Evolutionary conservation across 2,888 invertebrate species (phyloP).

Genomic region (Lomographa bimaculata): DNA sequence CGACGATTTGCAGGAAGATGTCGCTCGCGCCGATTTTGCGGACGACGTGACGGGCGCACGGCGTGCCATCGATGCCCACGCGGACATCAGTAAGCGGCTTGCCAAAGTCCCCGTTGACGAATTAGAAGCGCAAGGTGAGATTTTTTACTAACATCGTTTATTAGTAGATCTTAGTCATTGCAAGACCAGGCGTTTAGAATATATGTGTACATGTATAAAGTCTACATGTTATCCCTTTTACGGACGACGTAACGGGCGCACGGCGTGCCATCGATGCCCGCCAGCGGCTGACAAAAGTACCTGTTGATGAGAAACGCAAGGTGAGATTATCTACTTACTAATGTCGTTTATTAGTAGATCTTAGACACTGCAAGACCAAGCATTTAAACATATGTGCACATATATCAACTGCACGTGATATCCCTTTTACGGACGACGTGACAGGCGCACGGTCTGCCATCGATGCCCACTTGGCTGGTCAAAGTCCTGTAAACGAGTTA

Average conservation of each 20-base stretch:
- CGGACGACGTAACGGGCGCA: slow-evolving; percentile 96
- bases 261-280: slow-evolving; percentile 96
- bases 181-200: too few species aligned
- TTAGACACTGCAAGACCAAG: too few species aligned
- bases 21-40: slow-evolving; percentile 96
- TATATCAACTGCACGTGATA: too few species aligned
- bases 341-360: too few species aligned
- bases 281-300: slow-evolving; percentile 95
- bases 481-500: slow-evolving; percentile 97
- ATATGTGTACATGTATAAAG: too few species aligned
- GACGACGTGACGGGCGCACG: slow-evolving; percentile 97
- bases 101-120: slow-evolving; percentile 97
- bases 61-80: slow-evolving; percentile 95
- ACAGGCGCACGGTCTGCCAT: slow-evolving; percentile 95
- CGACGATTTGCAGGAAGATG: slow-evolving; percentile 96
- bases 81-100: slow-evolving; percentile 96
- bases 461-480: slow-evolving; percentile 96
- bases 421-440: slow-evolving; percentile 97
- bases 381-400: too few species aligned
- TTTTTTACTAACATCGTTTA: slow-evolving; percentile 14
- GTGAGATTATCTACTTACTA: too few species aligned
- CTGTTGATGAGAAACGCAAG: slow-evolving; percentile 97
- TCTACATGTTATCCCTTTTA: too few species aligned
- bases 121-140: slow-evolving; percentile 94
- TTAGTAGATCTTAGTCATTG: too few species aligned